Conservation (phyloP, 92 coral and sea anemone genomes). For the Plumapathes pennacea region DNA sequence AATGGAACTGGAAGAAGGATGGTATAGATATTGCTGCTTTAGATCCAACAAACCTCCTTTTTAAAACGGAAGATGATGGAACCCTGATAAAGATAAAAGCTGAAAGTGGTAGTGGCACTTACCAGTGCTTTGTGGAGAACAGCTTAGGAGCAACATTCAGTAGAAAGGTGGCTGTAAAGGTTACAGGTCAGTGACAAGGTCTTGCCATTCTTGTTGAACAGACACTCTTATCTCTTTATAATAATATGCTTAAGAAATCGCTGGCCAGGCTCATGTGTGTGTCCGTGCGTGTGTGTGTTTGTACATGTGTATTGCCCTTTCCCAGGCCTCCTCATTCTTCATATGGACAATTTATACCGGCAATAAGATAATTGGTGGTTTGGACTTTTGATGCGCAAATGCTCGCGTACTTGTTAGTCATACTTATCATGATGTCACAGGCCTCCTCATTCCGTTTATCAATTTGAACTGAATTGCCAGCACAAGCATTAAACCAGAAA, state of each 20-base stretch:
- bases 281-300: no score
- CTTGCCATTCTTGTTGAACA: background rate
- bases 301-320: no score
- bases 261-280: no score
- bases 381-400: no score
- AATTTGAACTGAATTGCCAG: no score
- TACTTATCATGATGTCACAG: no score
- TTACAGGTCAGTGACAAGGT: slow-evolving; percentile 21
- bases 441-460: no score
- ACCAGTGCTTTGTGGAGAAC: slow-evolving; percentile 55
- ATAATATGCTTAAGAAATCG: background rate
- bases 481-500: no score
- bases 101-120: slow-evolving; percentile 24
- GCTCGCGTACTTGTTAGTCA: no score
- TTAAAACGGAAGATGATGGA: background rate
- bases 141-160: slow-evolving; percentile 20
- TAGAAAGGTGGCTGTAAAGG: slow-evolving; percentile 45
- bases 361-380: no score
- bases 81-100: background rate
- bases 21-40: background rate
- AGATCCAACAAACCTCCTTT: background rate
- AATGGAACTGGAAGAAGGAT: slow-evolving; percentile 19
- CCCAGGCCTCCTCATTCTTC: no score
- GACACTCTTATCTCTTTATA: background rate
- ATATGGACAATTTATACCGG: no score